Conservation (phyloP, 2,797 vertebrate species). For the Argentina silus region DNA sequence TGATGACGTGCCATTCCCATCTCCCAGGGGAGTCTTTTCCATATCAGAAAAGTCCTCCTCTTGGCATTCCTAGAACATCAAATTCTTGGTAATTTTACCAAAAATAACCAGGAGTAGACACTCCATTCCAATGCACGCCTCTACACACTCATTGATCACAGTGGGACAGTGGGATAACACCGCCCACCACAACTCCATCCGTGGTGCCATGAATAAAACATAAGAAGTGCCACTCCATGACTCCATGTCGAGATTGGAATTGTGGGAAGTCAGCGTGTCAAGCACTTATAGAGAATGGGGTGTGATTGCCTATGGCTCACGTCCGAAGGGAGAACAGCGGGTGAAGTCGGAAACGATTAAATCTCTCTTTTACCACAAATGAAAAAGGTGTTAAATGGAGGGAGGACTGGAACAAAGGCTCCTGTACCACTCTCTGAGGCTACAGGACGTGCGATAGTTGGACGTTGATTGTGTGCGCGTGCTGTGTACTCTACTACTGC, state of each 20-base stretch:
- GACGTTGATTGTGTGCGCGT: too few relatives aligned
- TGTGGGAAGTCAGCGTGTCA: conserved; percentile 58
- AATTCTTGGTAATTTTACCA: conserved; percentile 13
- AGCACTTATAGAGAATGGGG: conserved; percentile 61
- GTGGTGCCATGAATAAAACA: conserved; percentile 68
- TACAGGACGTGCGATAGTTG: too few relatives aligned
- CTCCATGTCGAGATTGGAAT: conserved; percentile 57
- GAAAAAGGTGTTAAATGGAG: conserved; percentile 11
- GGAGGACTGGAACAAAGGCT: conserved; percentile 9
- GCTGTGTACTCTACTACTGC: neutral
- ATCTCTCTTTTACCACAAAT: conserved; percentile 44
- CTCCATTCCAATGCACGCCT: conserved; percentile 36
- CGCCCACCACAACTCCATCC: conserved; percentile 59
- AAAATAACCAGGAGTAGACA: conserved; percentile 25
- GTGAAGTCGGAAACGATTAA: conserved; percentile 41
- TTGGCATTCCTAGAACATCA: conserved; percentile 35
- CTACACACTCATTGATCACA: conserved; percentile 40
- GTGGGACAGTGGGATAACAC: conserved; percentile 41
- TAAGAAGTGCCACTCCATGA: conserved; percentile 33
- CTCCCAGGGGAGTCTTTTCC: conserved; percentile 22
- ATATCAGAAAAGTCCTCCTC: neutral
- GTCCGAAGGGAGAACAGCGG: conserved; percentile 53
- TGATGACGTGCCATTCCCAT: conserved; percentile 22
- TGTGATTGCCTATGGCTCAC: conserved; percentile 67
- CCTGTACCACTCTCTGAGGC: too few relatives aligned